Conservation (phyloP, 2,888 invertebrate species). For the Acanthosepion pharaonis region DNA sequence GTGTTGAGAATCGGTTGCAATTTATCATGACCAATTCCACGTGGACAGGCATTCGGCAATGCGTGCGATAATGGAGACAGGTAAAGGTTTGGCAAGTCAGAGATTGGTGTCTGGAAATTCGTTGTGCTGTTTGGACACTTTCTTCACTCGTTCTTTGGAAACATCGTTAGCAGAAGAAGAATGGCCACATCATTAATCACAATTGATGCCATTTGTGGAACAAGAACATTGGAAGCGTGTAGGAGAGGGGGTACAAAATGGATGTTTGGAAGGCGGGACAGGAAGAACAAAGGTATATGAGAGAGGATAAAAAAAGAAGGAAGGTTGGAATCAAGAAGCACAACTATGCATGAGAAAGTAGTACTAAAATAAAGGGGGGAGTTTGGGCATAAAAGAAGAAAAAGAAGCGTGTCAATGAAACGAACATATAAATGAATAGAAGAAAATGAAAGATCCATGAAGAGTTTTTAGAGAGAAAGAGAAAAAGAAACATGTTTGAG, state of each 20-base stretch:
- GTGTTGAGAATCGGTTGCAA: not conserved
- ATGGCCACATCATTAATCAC: constrained; percentile 13
- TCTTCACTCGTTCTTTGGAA: not conserved
- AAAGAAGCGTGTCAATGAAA: too few relatives aligned
- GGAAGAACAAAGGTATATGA: not conserved
- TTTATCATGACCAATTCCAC: not conserved
- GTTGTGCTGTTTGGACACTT: constrained; percentile 33
- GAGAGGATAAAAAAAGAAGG: not conserved
- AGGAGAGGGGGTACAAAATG: not conserved
- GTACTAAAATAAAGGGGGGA: too few relatives aligned
- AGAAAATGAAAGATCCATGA: too few relatives aligned
- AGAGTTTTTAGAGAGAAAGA: too few relatives aligned
- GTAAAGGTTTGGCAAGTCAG: constrained; percentile 33
- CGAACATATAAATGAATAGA: too few relatives aligned
- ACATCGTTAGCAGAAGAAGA: constrained; percentile 13
- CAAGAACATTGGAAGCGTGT: not conserved
- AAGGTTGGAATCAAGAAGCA: too few relatives aligned
- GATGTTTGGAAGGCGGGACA: not conserved
- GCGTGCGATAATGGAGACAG: constrained; percentile 33
- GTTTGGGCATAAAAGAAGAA: too few relatives aligned
- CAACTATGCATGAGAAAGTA: too few relatives aligned
- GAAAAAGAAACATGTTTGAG: too few relatives aligned
- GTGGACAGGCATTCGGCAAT: constrained; percentile 18
- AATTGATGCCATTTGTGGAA: constrained; percentile 33
- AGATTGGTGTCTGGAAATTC: not conserved